Conservation (phyloP, 2,113 vertebrate genomes). For the Eonycteris spelaea region DNA sequence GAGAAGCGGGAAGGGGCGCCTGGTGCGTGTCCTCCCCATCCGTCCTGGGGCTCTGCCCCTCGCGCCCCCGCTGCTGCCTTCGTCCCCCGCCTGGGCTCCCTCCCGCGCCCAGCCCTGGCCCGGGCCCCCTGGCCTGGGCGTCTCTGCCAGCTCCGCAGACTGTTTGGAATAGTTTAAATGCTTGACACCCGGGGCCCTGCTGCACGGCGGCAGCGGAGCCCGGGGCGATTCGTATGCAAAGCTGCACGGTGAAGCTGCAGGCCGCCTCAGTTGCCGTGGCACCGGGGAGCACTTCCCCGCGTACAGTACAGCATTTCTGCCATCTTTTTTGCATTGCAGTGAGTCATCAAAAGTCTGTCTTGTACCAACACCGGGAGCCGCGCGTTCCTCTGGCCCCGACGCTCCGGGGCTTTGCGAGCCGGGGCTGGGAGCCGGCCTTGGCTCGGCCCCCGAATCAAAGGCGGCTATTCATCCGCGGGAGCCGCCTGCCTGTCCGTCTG, state of each 20-base stretch:
- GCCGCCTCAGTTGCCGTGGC: conserved; percentile 83
- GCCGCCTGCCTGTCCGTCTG: conserved; percentile 85
- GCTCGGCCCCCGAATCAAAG: conserved; percentile 87
- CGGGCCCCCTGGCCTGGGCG: neutral
- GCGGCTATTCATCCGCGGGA: conserved; percentile 86
- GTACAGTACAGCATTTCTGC: conserved; percentile 87
- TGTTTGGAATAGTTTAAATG: conserved; percentile 87
- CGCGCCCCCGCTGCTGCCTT: too few species aligned
- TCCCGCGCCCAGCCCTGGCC: neutral
- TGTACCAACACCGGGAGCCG: conserved; percentile 86
- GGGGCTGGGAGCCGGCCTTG: conserved; percentile 85
- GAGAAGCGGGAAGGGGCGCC: neutral
- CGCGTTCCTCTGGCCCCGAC: conserved; percentile 86
- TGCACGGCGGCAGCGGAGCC: conserved; percentile 82
- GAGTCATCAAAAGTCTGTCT: conserved; percentile 91
- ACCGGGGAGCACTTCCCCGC: conserved; percentile 82
- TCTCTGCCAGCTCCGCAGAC: conserved; percentile 83
- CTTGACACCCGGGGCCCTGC: conserved; percentile 82
- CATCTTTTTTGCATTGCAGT: conserved; percentile 91
- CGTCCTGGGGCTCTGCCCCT: neutral
- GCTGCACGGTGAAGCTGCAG: conserved; percentile 83
- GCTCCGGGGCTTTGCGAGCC: conserved; percentile 83
- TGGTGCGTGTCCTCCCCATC: rapidly evolving
- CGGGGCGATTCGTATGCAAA: conserved; percentile 87
- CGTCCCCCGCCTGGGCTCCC: too few species aligned